Base-by-base conservation (phyloP, 2,888 invertebrate species). In the Bellardia pandia region DNA sequence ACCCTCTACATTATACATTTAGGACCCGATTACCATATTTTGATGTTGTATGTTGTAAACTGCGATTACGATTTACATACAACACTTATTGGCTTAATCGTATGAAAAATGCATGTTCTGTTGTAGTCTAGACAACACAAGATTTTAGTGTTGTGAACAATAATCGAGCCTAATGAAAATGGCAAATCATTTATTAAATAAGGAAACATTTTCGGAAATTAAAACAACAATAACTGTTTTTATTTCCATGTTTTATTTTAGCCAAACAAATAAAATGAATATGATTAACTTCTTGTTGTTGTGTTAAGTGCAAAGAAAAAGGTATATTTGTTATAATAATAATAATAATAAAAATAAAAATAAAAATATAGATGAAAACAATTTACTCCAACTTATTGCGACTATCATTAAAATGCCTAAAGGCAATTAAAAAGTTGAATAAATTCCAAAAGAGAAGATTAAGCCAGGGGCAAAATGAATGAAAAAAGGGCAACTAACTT, bases 211-310 rank as follows among this genome's bases (percentile, higher is more conserved):
- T 81, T 13, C 77, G 74, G 68, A 77, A 72, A 77, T 76, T 74
- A 48, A 77, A 75, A 75, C 51, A 72, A 84, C 14, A 68, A 7
- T 11, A 58, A 45, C 62, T 75, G 68, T 16, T 37, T 45, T 42
- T 42, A 74, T 53, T 69, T 33, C 2, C 51, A 13, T n/a, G 48
- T 11, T 48, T 48, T 9, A 45, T 9, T 45, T 11, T 11, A 37
- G 23, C 7, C 16, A 62, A 5, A 64, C 58, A 40, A 13, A 37
- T 37, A 53, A 69, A 45, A 14, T 23, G 56, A 64, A 77, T 58
- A 69, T 72, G 56, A 84, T 78, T 77, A 84, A 74, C 60, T 79
- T 68, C 42, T 45, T 85, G 58, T 84, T 51, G 13, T 30, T 23
- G 23, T 23, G 23, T 23, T 23, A 23, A 23, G 16, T 33, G 8